phyloP scores from a whole-genome alignment of 2,113 vertebrate species.

The Microcebus murinus region DNA sequence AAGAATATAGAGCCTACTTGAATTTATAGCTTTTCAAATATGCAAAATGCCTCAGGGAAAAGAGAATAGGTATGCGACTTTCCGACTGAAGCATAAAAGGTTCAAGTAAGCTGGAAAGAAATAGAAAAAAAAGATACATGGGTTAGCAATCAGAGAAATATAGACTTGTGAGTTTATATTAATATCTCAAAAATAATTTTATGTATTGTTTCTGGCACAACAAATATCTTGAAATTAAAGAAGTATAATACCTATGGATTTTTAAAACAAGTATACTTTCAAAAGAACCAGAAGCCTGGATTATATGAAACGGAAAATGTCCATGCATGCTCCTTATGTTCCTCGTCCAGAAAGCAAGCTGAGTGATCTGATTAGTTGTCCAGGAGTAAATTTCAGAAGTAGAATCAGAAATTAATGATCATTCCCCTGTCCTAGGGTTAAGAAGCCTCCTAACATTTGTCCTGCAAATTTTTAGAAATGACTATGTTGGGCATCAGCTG shows the following conservation, averaged over 20 bases:
- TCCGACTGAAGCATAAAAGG: background rate
- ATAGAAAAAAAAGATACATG: background rate
- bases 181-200: background rate
- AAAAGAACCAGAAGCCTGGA: background rate
- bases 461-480: background rate
- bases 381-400: background rate
- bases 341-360: background rate
- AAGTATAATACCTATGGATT: background rate
- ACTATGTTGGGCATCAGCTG: background rate
- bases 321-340: background rate
- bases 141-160: background rate
- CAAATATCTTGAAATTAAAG: background rate
- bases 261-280: background rate
- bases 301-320: background rate
- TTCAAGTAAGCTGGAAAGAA: slow-evolving; percentile 1
- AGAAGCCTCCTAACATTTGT: background rate
- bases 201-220: background rate
- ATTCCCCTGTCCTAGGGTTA: background rate
- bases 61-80: slow-evolving; percentile 13
- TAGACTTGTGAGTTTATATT: background rate
- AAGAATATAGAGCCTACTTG: slow-evolving; percentile 29
- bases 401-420: background rate
- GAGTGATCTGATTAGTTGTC: background rate
- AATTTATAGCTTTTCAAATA: slow-evolving; percentile 49
- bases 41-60: slow-evolving; percentile 16